Evolutionary conservation across 1,140 invertebrate genomes (phyloP).

Genomic region (Drosophila albomicans): DNA sequence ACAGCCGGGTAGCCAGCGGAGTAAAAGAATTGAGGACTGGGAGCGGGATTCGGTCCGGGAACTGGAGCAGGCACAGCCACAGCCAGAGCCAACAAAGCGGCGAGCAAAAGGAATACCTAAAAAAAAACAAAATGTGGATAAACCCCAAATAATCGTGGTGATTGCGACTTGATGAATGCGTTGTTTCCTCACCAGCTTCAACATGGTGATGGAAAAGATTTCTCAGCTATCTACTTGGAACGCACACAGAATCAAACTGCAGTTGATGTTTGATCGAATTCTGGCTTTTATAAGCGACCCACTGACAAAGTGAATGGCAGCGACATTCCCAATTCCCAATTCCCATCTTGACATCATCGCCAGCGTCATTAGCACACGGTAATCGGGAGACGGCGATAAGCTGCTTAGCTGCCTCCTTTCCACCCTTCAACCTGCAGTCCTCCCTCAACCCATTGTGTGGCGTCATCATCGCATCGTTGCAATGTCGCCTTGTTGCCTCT

Average conservation of each 20-base stretch:
- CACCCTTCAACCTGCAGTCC: not conserved
- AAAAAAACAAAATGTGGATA: not conserved
- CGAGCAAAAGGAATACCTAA: slow-evolving; percentile 68
- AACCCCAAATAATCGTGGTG: not conserved
- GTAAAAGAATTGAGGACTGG: slow-evolving; percentile 66
- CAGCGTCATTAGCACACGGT: slow-evolving; percentile 22
- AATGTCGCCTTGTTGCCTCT: slow-evolving; percentile 46
- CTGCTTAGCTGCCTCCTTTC: slow-evolving; percentile 28
- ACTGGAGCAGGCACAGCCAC: slow-evolving; percentile 61
- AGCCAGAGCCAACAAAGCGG: slow-evolving; percentile 62
- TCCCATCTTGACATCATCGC: slow-evolving; percentile 27
- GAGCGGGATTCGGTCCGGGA: slow-evolving; percentile 61
- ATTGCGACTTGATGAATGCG: not conserved
- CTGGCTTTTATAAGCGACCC: slow-evolving; percentile 50
- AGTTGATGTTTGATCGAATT: slow-evolving; percentile 36
- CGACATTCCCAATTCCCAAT: slow-evolving; percentile 40
- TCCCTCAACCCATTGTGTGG: slow-evolving; percentile 17
- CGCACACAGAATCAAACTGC: slow-evolving; percentile 60
- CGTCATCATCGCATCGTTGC: slow-evolving; percentile 42
- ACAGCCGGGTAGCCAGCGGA: slow-evolving; percentile 66
- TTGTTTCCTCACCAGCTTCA: slow-evolving; percentile 66
- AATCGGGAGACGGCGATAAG: slow-evolving; percentile 31
- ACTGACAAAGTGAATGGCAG: slow-evolving; percentile 1
- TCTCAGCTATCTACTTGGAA: slow-evolving; percentile 41
- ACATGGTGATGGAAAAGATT: slow-evolving; percentile 57